Conservation (phyloP, 2,797 vertebrate species). For the Cyclopterus lumpus region DNA sequence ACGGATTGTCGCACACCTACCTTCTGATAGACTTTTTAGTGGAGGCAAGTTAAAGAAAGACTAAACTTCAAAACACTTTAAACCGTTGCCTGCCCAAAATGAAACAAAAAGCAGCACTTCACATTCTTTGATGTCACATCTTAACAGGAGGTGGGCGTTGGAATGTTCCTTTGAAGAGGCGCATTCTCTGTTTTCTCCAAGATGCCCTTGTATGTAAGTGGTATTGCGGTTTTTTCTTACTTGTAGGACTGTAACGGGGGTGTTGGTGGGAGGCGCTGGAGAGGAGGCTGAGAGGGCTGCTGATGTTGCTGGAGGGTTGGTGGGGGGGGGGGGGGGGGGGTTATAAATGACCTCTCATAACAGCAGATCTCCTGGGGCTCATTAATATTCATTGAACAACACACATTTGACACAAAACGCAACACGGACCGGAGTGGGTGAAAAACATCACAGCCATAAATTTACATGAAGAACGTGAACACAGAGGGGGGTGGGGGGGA, state of each 20-base stretch:
- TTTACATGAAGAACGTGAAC: slow-evolving; percentile 36
- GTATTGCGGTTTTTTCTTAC: slow-evolving; percentile 27
- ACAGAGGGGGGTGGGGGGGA: neutral
- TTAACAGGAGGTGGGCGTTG: neutral
- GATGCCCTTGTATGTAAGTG: slow-evolving; percentile 44
- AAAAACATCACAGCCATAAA: slow-evolving; percentile 9
- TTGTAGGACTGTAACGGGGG: slow-evolving; percentile 25
- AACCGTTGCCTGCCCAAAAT: neutral
- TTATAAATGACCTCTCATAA: slow-evolving; percentile 57
- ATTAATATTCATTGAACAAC: slow-evolving; percentile 70
- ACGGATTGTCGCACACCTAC: too few relatives aligned
- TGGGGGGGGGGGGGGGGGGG: slow-evolving; percentile 18
- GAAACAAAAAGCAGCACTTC: neutral
- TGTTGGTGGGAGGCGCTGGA: slow-evolving; percentile 31
- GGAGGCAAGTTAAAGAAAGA: slow-evolving; percentile 11
- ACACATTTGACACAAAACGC: slow-evolving; percentile 20
- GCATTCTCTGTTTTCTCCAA: slow-evolving; percentile 16
- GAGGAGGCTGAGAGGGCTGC: slow-evolving; percentile 30
- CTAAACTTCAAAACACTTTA: slow-evolving; percentile 16
- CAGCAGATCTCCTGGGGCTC: slow-evolving; percentile 46
- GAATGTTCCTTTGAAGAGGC: neutral
- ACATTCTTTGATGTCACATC: neutral
- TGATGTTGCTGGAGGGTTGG: slow-evolving; percentile 32
- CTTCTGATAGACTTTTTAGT: slow-evolving; percentile 20
- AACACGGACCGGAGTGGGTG: slow-evolving; percentile 10